phyloP scores from a whole-genome alignment of 2,797 vertebrate genomes.

The Sebastes trivittatus region DNA sequence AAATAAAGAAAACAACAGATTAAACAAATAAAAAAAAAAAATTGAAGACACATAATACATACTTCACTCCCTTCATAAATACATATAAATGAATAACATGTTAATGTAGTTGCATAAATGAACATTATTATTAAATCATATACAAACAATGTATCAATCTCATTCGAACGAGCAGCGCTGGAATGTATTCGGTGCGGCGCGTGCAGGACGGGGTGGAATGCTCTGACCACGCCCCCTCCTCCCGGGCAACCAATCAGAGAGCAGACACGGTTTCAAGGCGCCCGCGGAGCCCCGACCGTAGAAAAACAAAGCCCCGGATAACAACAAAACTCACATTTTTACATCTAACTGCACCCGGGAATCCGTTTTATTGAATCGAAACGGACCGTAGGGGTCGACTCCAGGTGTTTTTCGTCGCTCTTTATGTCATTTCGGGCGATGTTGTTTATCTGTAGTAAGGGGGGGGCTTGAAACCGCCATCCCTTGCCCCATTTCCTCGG shows the following conservation, averaged over 20 bases:
- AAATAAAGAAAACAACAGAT: background rate
- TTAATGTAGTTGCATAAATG: too few species aligned
- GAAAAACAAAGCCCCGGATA: constrained; percentile 82
- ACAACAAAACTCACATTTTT: constrained; percentile 62
- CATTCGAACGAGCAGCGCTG: constrained; percentile 65
- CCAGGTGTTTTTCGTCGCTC: constrained; percentile 12
- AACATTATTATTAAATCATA: background rate
- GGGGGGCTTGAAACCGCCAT: constrained; percentile 86
- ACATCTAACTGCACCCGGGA: background rate
- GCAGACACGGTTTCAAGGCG: constrained; percentile 80
- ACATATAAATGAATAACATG: too few species aligned
- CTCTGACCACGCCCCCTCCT: constrained; percentile 76
- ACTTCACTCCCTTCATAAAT: background rate
- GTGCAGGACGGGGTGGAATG: constrained; percentile 82
- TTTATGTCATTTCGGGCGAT: constrained; percentile 38
- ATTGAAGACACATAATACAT: background rate
- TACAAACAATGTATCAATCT: constrained; percentile 30
- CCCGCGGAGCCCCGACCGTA: constrained; percentile 75
- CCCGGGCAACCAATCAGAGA: constrained; percentile 73
- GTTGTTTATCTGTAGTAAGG: constrained; percentile 90
- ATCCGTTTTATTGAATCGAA: background rate
- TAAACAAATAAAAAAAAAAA: background rate
- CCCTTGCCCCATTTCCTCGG: constrained; percentile 86
- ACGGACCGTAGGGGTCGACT: background rate
- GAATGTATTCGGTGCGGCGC: constrained; percentile 80